Base-by-base conservation (phyloP, 2,888 invertebrate genomes). In the Sisyra nigra region DNA sequence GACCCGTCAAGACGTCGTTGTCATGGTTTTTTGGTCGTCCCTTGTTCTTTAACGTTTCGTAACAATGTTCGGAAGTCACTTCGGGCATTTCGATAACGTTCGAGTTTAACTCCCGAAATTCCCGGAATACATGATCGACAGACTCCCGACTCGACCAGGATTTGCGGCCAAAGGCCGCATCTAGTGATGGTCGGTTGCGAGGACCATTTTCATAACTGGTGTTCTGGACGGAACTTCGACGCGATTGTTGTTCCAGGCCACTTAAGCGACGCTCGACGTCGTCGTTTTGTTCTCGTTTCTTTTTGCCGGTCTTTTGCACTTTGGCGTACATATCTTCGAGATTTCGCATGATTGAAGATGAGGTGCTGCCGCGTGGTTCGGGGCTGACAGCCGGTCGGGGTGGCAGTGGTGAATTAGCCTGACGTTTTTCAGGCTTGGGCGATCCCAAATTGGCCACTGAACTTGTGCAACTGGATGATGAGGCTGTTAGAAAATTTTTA, bases 291-390 rank as follows among this genome's bases (percentile, higher is more conserved):
- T 65, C 63, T 8, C 55, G 57, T 40, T 63, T 64, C 49, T 68
- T 68, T 51, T 77, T 79, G 47, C 71, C 66, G 57, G 74, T 79
- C 57, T 84, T 84, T 55, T 76, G 72, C 14, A 88, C 88, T 66
- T 88, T 89, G 2, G 88, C 88, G 59, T 89, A 89, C 78, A 89
- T 83, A 53, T 86, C 87, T 52, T 88, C 88, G n/a, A 87, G 63
- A 51, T 81, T 82, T 24, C 24, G 24, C 24, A 24, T 41, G 52
- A 48, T 13, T 51, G 32, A 42, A 55, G n/a, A n/a, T n/a, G n/a
- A n/a, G n/a, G 55, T 37, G 38, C 40, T 35, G 44, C 45, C 37
- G 45, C 47, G 18, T 17, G 59, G 55, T 46, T 52, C 56, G 8
- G 47, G 44, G n/a, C 51, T 44, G 10, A 51, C 50, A 40, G 51